phyloP scores from a whole-genome alignment of 2,113 vertebrate genomes.

The Progne subis region DNA sequence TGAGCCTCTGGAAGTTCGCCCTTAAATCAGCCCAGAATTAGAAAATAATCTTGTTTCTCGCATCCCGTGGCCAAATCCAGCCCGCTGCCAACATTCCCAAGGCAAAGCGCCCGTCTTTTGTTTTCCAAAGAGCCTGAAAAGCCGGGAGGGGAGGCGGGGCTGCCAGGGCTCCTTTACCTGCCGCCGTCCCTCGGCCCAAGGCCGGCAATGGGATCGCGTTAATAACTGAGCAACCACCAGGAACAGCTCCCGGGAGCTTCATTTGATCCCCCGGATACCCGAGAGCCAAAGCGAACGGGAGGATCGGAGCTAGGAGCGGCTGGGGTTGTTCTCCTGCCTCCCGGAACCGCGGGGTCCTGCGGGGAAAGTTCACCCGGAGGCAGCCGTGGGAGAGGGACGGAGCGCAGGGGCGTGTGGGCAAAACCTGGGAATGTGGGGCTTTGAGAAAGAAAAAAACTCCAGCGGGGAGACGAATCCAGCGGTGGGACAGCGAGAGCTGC shows the following conservation, averaged over 20 bases:
- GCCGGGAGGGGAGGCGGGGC: not conserved
- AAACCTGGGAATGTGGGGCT: not conserved
- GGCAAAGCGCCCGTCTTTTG: not conserved
- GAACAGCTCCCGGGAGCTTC: not conserved
- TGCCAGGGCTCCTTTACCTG: not conserved
- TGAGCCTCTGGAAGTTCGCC: not conserved
- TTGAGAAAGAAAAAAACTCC: not conserved
- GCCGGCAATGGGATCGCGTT: accelerated
- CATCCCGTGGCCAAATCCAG: not conserved
- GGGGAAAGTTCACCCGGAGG: not conserved
- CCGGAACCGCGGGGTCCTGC: not conserved
- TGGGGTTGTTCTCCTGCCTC: not conserved
- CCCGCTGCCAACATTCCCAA: not conserved
- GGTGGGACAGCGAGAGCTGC: accelerated
- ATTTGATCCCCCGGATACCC: accelerated
- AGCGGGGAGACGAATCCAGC: not conserved
- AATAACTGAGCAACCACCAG: accelerated
- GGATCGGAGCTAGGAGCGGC: accelerated
- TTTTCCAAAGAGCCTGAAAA: not conserved
- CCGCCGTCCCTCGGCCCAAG: not conserved
- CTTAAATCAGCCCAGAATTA: not conserved
- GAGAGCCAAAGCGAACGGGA: not conserved
- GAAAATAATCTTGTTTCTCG: not conserved
- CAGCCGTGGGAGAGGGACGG: accelerated
- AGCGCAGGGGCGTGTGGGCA: accelerated